Conservation (phyloP, 2,888 invertebrate species). For the Caradrina kadenii region DNA sequence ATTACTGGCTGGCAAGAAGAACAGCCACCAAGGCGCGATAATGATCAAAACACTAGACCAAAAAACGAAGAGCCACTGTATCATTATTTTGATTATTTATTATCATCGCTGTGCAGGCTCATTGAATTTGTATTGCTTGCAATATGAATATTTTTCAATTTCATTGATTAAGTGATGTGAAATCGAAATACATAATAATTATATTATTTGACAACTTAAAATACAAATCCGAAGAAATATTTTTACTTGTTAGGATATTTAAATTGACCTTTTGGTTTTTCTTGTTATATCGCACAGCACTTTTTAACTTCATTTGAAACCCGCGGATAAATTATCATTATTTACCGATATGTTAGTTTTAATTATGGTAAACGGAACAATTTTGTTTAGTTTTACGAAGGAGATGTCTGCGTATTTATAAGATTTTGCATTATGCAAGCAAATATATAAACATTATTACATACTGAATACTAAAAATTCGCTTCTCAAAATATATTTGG, state of each 20-base stretch:
- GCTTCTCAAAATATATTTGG: constrained; percentile 62
- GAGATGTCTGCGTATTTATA: constrained; percentile 28
- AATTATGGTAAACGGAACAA: constrained; percentile 19
- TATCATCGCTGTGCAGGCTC: constrained; percentile 60
- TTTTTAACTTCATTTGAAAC: constrained; percentile 8
- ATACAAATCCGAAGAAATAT: background rate
- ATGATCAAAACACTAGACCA: constrained; percentile 24
- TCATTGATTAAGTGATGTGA: constrained; percentile 13
- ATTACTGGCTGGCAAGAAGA: constrained; percentile 31
- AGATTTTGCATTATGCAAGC: constrained; percentile 57
- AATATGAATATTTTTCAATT: constrained; percentile 27
- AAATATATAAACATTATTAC: constrained; percentile 47
- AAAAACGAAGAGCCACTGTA: constrained; percentile 44
- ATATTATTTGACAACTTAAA: constrained; percentile 8
- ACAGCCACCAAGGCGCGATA: constrained; percentile 21
- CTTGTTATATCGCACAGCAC: constrained; percentile 58
- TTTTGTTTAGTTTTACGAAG: constrained; percentile 10
- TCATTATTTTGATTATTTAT: constrained; percentile 30
- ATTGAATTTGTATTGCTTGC: constrained; percentile 36
- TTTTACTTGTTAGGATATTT: constrained; percentile 14
- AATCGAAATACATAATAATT: constrained; percentile 11
- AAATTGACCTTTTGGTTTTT: background rate
- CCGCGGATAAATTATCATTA: constrained; percentile 1
- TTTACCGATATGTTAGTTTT: constrained; percentile 17
- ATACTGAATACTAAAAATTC: constrained; percentile 65